Conservation (phyloP, 2,113 vertebrate genomes). For the Dicrurus megarhynchus region DNA sequence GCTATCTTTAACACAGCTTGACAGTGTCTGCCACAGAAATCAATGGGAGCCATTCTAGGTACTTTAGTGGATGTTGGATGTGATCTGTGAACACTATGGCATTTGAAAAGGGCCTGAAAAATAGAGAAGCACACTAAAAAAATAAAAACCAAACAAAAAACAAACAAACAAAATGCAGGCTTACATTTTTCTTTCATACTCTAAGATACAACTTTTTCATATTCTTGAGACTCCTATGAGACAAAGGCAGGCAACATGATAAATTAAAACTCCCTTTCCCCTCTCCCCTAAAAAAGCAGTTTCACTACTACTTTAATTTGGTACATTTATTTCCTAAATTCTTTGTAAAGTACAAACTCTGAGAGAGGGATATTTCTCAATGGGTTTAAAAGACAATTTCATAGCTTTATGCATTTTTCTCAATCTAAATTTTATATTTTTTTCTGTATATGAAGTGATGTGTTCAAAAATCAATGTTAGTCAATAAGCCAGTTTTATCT, state of each 20-base stretch:
- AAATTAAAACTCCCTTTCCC: not conserved
- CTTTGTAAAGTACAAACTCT: not conserved
- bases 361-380: not conserved
- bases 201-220: not conserved
- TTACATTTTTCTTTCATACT: not conserved
- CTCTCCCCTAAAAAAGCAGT: not conserved
- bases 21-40: not conserved
- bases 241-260: not conserved
- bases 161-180: not conserved
- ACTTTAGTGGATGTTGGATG: not conserved
- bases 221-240: not conserved
- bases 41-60: not conserved
- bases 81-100: not conserved
- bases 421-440: not conserved
- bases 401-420: not conserved
- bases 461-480: not conserved
- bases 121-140: not conserved
- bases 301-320: not conserved
- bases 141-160: no score
- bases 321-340: not conserved
- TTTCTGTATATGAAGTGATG: not conserved
- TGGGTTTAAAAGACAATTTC: not conserved
- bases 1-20: not conserved
- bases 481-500: not conserved
- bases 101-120: not conserved